phyloP scores from a whole-genome alignment of 1,140 invertebrate genomes.

The Oncopodura yosiiana region DNA sequence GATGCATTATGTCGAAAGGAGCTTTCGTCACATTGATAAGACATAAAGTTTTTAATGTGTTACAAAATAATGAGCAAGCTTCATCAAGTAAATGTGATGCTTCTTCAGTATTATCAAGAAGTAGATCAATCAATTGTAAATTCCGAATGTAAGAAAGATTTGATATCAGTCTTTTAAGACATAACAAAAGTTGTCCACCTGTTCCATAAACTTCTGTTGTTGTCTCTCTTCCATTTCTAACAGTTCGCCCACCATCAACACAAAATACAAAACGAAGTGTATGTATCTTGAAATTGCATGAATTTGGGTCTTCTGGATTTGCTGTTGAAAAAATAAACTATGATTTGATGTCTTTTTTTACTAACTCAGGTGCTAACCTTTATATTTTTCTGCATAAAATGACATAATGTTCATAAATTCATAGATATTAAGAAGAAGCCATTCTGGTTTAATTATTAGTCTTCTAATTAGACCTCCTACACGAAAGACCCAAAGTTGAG shows the following conservation, averaged over 20 bases:
- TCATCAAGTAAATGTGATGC: conserved; percentile 63
- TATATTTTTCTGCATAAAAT: conserved; percentile 52
- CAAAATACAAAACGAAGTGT: conserved; percentile 66
- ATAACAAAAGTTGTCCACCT: conserved; percentile 51
- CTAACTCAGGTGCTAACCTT: conserved; percentile 21
- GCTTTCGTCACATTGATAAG: conserved; percentile 65
- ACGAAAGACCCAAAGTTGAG: conserved; percentile 58
- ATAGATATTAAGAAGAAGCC: conserved; percentile 71
- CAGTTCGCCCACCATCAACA: no score
- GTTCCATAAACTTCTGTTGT: conserved; percentile 50
- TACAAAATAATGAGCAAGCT: conserved; percentile 54
- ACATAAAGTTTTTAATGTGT: conserved; percentile 53
- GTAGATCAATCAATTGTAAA: conserved; percentile 63
- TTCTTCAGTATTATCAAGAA: conserved; percentile 56
- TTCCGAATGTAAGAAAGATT: conserved; percentile 55
- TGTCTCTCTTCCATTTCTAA: conserved; percentile 56
- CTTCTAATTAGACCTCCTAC: conserved; percentile 57
- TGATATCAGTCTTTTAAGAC: conserved; percentile 58
- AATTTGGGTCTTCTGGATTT: background rate
- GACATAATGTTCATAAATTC: conserved; percentile 73
- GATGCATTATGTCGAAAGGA: conserved; percentile 63
- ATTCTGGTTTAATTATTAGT: conserved; percentile 61
- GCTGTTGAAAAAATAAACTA: background rate
- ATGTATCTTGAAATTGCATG: conserved; percentile 44
- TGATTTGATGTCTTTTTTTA: conserved; percentile 45